These are phyloP conservation scores for Dryococelus australis DNA, from an alignment of 2,888 invertebrate species.

Conservation along the genomic window DNA sequence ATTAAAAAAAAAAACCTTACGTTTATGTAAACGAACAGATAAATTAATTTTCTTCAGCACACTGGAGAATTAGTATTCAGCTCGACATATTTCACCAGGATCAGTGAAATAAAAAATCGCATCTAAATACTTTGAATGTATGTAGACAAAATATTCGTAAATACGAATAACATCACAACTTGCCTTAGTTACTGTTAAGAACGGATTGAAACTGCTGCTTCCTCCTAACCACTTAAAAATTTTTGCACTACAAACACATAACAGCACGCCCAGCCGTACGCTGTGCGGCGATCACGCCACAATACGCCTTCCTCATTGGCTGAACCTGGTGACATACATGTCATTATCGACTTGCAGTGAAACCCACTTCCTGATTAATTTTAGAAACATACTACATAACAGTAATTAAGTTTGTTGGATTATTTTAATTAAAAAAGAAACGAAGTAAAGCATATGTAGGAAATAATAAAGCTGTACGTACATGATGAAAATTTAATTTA, in stretches of 20 bases:
- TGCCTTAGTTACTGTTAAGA: background rate
- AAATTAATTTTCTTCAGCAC: no score
- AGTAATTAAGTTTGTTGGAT: background rate
- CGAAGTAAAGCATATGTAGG: background rate
- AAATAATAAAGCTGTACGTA: background rate
- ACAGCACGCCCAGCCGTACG: background rate
- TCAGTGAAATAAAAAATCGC: background rate
- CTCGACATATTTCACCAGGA: background rate
- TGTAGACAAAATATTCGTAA: background rate
- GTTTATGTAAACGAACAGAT: no score
- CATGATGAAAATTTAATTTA: background rate
- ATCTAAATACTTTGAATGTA: background rate
- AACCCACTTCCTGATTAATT: background rate
- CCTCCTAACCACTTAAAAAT: no score
- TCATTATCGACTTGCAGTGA: background rate
- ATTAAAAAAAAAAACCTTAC: no score
- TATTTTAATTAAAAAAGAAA: background rate
- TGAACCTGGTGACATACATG: background rate
- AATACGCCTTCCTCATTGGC: conserved; percentile 11
- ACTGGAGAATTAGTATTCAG: background rate
- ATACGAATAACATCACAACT: background rate
- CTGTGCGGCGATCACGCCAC: background rate
- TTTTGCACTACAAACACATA: no score
- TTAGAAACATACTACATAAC: background rate
- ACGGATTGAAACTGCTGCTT: no score